Conservation (phyloP, 2,797 vertebrate genomes). For the Muscicapa striata region DNA sequence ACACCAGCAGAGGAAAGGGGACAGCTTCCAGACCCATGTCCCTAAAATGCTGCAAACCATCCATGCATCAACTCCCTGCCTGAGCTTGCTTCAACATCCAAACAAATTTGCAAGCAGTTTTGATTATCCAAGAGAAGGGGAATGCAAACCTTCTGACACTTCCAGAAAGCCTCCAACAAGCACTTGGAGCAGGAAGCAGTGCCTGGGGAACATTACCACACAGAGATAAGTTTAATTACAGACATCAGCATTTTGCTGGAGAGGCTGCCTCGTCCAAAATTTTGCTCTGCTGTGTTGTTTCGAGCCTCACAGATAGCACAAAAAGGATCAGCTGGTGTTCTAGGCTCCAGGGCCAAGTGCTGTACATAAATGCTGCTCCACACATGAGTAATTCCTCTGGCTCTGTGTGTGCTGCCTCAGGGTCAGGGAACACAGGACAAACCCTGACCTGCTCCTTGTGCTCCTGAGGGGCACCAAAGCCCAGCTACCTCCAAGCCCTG, state of each 20-base stretch:
- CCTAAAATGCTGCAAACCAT: not conserved
- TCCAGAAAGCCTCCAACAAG: slow-evolving; percentile 35
- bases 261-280: slow-evolving; percentile 19
- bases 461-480: not conserved
- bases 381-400: slow-evolving; percentile 34
- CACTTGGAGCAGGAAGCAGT: slow-evolving; percentile 19
- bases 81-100: not conserved
- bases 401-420: not conserved
- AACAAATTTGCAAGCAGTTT: not conserved
- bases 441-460: not conserved
- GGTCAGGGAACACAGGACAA: not conserved
- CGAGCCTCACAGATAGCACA: slow-evolving; percentile 33
- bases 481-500: not conserved
- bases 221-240: slow-evolving; percentile 51
- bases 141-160: slow-evolving; percentile 46
- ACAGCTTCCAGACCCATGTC: not conserved
- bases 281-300: slow-evolving; percentile 21
- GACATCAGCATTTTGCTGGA: slow-evolving; percentile 47
- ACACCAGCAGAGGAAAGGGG: not conserved
- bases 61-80: not conserved
- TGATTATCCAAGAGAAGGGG: slow-evolving; percentile 24
- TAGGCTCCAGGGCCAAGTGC: slow-evolving; percentile 16
- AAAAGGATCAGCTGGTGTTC: slow-evolving; percentile 56
- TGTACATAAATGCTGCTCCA: slow-evolving; percentile 24
- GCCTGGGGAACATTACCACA: slow-evolving; percentile 50